These are phyloP conservation scores for Bombus polaris DNA, from an alignment of 1,140 invertebrate species.

Conservation along the genomic window DNA sequence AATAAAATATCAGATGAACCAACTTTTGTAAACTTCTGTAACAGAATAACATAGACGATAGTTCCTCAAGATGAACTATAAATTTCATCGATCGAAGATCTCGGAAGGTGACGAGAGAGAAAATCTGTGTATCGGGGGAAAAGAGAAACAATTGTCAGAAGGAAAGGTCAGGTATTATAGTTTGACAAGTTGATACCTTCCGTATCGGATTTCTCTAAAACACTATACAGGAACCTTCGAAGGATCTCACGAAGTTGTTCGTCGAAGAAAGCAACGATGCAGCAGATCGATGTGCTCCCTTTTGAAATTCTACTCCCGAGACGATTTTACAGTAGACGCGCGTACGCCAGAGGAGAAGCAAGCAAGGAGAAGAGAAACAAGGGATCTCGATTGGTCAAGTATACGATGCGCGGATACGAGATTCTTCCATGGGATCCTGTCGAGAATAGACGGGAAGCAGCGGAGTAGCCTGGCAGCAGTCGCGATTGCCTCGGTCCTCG, in stretches of 20 bases:
- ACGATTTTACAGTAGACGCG: slow-evolving; percentile 54
- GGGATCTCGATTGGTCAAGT: slow-evolving; percentile 54
- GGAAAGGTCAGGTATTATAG: slow-evolving; percentile 59
- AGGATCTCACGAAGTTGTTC: slow-evolving; percentile 54
- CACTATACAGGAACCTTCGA: slow-evolving; percentile 1
- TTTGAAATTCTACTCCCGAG: slow-evolving; percentile 61
- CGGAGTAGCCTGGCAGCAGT: neutral
- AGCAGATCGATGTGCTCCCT: slow-evolving; percentile 59
- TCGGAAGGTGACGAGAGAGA: neutral
- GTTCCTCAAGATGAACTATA: neutral
- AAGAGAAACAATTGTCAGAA: neutral
- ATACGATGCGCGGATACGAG: slow-evolving; percentile 6
- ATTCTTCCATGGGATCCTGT: slow-evolving; percentile 28
- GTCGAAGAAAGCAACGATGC: slow-evolving; percentile 33
- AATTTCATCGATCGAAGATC: neutral
- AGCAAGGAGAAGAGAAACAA: slow-evolving; percentile 44
- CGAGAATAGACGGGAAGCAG: neutral
- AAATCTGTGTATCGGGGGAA: neutral
- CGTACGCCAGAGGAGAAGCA: neutral
- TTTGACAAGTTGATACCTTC: slow-evolving; percentile 66
- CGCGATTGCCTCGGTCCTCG: slow-evolving; percentile 9
- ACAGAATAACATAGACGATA: neutral
- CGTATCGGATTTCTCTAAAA: slow-evolving; percentile 68
- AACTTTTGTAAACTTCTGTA: too few species aligned
- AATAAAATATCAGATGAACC: too few species aligned